phyloP scores from a whole-genome alignment of 2,797 vertebrate species.

The Ctenosaura bakeri region DNA sequence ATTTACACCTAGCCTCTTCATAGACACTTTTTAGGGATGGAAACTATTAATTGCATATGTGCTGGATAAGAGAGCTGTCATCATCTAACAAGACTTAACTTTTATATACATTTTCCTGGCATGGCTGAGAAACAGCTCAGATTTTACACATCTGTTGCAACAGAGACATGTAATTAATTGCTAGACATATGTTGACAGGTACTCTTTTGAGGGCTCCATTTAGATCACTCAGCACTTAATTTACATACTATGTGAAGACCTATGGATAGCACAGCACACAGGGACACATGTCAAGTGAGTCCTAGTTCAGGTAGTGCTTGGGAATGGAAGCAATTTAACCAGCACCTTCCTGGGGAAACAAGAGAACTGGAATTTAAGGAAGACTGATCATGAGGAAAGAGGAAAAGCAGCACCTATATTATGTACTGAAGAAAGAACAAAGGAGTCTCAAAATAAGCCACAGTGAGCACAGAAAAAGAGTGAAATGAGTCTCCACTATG shows the following conservation, averaged over 20 bases:
- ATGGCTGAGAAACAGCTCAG: neutral
- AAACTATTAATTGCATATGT: neutral
- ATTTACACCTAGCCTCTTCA: neutral
- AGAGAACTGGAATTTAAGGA: neutral
- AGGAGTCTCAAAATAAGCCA: neutral
- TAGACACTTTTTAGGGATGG: neutral
- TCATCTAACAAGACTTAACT: neutral
- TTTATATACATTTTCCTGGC: neutral
- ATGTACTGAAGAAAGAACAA: neutral
- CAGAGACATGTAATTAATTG: neutral
- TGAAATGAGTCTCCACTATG: constrained; percentile 46
- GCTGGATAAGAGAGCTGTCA: neutral
- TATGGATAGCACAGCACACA: neutral
- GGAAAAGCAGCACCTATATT: neutral
- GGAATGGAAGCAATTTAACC: neutral
- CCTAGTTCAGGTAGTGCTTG: too few species aligned
- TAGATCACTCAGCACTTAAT: neutral
- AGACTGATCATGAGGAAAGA: neutral
- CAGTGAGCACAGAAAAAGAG: constrained; percentile 15
- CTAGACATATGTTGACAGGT: constrained; percentile 11
- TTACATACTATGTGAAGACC: neutral
- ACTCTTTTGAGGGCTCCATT: neutral
- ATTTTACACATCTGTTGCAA: neutral
- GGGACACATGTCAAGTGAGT: neutral
- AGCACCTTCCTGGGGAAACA: neutral